phyloP scores from a whole-genome alignment of 2,797 vertebrate species.

The Neoniphon sammara region DNA sequence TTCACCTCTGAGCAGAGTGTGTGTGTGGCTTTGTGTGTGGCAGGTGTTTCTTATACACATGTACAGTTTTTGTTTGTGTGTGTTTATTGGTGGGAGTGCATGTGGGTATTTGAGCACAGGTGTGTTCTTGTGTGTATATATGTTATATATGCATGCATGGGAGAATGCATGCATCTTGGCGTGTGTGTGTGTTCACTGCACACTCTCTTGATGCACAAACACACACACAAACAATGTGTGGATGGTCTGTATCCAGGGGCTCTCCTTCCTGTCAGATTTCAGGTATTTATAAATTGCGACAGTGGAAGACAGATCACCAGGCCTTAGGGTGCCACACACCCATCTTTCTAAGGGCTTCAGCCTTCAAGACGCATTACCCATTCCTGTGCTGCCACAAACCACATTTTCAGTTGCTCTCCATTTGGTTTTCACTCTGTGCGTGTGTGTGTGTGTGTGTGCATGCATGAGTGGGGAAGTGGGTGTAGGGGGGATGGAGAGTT shows the following conservation, averaged over 20 bases:
- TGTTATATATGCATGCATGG: no score
- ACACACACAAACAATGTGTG: background rate
- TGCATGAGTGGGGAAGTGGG: constrained; percentile 25
- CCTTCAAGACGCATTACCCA: constrained; percentile 69
- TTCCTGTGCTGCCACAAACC: constrained; percentile 48
- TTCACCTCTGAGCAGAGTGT: constrained; percentile 35
- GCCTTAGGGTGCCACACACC: constrained; percentile 70
- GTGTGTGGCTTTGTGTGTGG: constrained; percentile 18
- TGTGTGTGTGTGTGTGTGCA: background rate
- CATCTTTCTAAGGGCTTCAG: constrained; percentile 68
- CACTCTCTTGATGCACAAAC: background rate
- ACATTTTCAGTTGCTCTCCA: constrained; percentile 40
- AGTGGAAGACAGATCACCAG: constrained; percentile 64
- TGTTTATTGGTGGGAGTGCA: background rate
- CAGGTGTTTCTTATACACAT: constrained; percentile 47
- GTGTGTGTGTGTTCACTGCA: background rate
- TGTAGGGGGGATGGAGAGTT: constrained; percentile 19
- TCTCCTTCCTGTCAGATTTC: constrained; percentile 61
- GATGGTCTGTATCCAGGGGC: constrained; percentile 47
- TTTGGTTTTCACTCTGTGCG: constrained; percentile 18
- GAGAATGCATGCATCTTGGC: background rate
- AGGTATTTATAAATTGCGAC: constrained; percentile 73
- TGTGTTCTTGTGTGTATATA: constrained; percentile 32
- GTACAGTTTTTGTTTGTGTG: constrained; percentile 4
- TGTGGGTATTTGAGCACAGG: background rate